phyloP scores from a whole-genome alignment of 2,888 invertebrate genomes.

The Dromius quadrimaculatus region DNA sequence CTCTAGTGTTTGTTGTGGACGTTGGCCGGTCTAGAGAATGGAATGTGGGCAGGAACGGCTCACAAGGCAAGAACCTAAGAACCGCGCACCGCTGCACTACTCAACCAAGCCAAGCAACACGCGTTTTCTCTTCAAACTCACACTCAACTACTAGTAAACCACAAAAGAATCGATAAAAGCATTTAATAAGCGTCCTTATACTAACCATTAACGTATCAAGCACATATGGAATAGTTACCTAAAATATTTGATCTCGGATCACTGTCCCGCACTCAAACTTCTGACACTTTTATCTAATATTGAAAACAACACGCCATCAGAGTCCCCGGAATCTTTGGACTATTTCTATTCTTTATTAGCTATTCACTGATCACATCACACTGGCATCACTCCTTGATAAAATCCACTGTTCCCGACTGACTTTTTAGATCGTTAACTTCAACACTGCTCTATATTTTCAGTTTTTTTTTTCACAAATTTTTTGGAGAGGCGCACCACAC shows the following conservation, averaged over 20 bases:
- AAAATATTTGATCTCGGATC: conserved; percentile 30
- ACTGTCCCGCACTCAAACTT: conserved; percentile 25
- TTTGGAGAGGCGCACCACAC: conserved; percentile 4
- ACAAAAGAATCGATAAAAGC: conserved; percentile 43
- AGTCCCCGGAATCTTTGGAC: neutral
- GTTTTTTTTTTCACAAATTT: conserved; percentile 1
- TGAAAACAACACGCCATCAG: conserved; percentile 35
- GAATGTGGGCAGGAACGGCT: conserved; percentile 25
- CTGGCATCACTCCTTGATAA: conserved; percentile 15
- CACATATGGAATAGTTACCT: conserved; percentile 50
- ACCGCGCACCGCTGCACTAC: neutral
- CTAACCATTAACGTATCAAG: conserved; percentile 21
- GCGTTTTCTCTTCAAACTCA: neutral
- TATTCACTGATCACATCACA: conserved; percentile 38
- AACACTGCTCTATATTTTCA: conserved; percentile 1
- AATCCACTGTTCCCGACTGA: conserved; percentile 2
- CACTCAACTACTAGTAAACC: conserved; percentile 33
- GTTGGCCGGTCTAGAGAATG: conserved; percentile 13
- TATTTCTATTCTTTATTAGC: neutral
- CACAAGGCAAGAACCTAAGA: neutral
- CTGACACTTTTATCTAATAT: conserved; percentile 5
- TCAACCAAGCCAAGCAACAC: conserved; percentile 16
- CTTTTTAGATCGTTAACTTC: neutral
- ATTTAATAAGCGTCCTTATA: conserved; percentile 10
- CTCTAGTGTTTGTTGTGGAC: neutral